These are phyloP conservation scores for Hipparchia semele DNA, from an alignment of 2,888 invertebrate genomes.

Conservation along the genomic window DNA sequence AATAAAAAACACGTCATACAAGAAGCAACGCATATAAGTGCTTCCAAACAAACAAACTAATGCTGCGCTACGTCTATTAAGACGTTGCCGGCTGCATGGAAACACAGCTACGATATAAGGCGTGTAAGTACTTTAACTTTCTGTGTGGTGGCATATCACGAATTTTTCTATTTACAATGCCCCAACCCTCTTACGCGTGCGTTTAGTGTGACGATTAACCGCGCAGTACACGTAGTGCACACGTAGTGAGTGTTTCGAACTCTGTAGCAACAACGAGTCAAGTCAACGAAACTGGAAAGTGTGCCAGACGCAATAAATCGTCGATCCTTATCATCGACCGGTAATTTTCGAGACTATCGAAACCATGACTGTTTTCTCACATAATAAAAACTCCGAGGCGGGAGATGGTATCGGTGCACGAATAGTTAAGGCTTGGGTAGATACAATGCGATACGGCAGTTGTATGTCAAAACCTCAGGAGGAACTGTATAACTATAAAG, in stretches of 20 bases:
- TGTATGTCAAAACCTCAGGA: background rate
- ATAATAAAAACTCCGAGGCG: constrained; percentile 39
- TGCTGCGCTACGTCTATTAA: too few relatives aligned
- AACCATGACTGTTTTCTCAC: constrained; percentile 56
- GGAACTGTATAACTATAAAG: background rate
- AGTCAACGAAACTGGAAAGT: constrained; percentile 53
- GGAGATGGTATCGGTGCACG: constrained; percentile 41
- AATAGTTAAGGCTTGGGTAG: constrained; percentile 17
- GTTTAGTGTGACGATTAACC: too few relatives aligned
- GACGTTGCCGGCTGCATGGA: too few relatives aligned
- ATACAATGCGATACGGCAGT: background rate
- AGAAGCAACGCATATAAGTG: too few relatives aligned
- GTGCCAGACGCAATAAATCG: constrained; percentile 62
- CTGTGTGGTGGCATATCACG: too few relatives aligned
- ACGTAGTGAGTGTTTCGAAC: background rate
- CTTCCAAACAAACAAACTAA: too few relatives aligned
- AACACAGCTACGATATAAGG: too few relatives aligned
- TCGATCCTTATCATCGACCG: constrained; percentile 53
- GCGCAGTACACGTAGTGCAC: background rate
- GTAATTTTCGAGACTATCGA: constrained; percentile 57
- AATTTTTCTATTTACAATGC: too few relatives aligned
- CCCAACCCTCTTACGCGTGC: too few relatives aligned
- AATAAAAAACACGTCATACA: too few relatives aligned
- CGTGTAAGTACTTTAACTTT: too few relatives aligned
- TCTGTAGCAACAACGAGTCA: constrained; percentile 45